Base-by-base conservation (phyloP, 2,113 vertebrate species). In the Theristicus caerulescens region DNA sequence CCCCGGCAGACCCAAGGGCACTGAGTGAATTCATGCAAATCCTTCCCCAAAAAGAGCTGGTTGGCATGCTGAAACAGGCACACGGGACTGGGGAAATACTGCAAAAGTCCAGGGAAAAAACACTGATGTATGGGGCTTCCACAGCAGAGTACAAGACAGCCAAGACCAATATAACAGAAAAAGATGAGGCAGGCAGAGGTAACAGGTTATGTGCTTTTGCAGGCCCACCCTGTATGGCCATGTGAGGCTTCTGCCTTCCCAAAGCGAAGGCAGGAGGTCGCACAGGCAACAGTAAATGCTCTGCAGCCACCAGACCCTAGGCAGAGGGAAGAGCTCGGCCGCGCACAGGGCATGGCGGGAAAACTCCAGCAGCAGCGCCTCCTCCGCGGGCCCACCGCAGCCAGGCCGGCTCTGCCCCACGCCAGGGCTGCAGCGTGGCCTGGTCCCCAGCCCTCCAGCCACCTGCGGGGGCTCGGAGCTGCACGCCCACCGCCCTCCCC, bases 51-150 rank as follows among this genome's bases (percentile, higher is more conserved):
- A 25, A 73, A 38, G 2, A 80, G 17, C 16, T 13, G 10, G 14
- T 0, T 16, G 5, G 40, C 11, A 26, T 10, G 11, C 3, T 59
- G 5, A 54, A 54, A 12, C 7, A 44, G 16, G 24, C 13, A 61
- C 22, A 25, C 0, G 1, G 9, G 6, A 51, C 10, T 40, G 13
- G 5, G 7, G 17, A 49, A 82, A 76, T 2, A 29, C 16, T 27
- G 2, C 24, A 20, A 7, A 51, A 47, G 2, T 0, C 18, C 6
- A n/a, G 14, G 21, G 6, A 10, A 20, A 51, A n/a, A 32, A 3
- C 26, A 32, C 6, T 2, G 0, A 32, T 4, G 2, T 3, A 40
- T 0, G 1, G 1, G 6, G 14, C 10, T 36, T 49, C 6, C 2
- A 3, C 14, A 44, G 38, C 29, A 51, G 9, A 64, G 15, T 1